These are phyloP conservation scores for Digitonthophagus gazella DNA, from an alignment of 2,888 invertebrate species.

Conservation along the genomic window DNA sequence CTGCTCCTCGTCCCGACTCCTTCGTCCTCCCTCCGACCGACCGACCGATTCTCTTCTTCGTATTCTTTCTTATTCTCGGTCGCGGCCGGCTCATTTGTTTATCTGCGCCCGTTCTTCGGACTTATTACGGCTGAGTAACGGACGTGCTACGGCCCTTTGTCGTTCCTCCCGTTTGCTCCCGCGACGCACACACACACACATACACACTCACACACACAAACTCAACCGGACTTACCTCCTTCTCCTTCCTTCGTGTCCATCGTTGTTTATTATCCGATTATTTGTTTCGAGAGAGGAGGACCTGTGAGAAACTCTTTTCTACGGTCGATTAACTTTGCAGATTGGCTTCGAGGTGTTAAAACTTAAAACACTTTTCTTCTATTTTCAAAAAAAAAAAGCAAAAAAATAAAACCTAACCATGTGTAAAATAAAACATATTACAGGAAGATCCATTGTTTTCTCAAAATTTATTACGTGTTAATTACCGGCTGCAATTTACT, in stretches of 20 bases:
- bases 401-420: no score
- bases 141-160: constrained; percentile 46
- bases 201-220: constrained; percentile 1
- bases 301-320: neutral
- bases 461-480: constrained; percentile 26
- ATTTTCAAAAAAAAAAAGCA: no score
- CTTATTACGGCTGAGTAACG: constrained; percentile 49
- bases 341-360: neutral
- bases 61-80: constrained; percentile 22
- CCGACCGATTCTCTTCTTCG: no score
- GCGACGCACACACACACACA: neutral
- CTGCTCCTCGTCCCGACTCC: constrained; percentile 11
- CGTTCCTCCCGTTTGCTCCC: constrained; percentile 19
- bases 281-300: constrained; percentile 25
- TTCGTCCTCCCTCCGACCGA: constrained; percentile 11
- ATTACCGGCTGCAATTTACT: constrained; percentile 25
- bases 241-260: constrained; percentile 14
- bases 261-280: constrained; percentile 33
- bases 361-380: no score
- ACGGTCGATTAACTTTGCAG: neutral
- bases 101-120: constrained; percentile 45
- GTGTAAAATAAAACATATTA: no score
- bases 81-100: constrained; percentile 50
- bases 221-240: constrained; percentile 15
- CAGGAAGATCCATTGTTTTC: constrained; percentile 16